These are phyloP conservation scores for Lissonota sp. DNA, from an alignment of 2,888 invertebrate species.

Conservation along the genomic window DNA sequence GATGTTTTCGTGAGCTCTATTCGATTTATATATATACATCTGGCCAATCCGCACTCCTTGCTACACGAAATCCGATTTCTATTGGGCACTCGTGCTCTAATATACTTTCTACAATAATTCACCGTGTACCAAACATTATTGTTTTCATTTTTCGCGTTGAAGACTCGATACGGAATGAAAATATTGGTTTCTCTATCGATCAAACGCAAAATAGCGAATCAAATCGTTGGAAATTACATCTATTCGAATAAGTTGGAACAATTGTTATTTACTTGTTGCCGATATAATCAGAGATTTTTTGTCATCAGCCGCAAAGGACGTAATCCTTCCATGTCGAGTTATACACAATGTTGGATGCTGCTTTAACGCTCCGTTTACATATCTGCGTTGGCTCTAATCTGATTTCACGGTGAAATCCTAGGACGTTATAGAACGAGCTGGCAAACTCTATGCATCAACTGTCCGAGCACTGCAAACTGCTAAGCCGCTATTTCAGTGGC, in stretches of 20 bases:
- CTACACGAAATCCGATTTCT: slow-evolving; percentile 28
- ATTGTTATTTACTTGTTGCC: too few relatives aligned
- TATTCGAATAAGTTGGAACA: neutral
- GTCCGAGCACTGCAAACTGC: neutral
- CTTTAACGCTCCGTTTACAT: too few relatives aligned
- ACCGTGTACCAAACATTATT: slow-evolving; percentile 1
- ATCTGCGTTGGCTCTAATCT: neutral
- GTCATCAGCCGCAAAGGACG: too few relatives aligned
- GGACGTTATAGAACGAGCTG: neutral
- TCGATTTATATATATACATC: neutral
- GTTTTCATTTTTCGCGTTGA: neutral
- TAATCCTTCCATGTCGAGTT: too few relatives aligned
- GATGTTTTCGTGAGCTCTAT: slow-evolving; percentile 50
- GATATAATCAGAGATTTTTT: too few relatives aligned
- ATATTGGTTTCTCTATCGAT: neutral
- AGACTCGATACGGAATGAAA: neutral
- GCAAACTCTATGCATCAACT: neutral
- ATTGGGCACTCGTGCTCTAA: slow-evolving; percentile 4
- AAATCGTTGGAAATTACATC: neutral
- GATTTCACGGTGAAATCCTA: slow-evolving; percentile 36
- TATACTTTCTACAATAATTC: neutral
- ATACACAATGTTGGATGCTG: too few relatives aligned
- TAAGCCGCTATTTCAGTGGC: slow-evolving; percentile 1
- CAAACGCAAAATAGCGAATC: too few relatives aligned
- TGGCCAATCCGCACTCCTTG: slow-evolving; percentile 15